Evolutionary conservation across 2,888 invertebrate species (phyloP).

Genomic region (Junonia oenone): DNA sequence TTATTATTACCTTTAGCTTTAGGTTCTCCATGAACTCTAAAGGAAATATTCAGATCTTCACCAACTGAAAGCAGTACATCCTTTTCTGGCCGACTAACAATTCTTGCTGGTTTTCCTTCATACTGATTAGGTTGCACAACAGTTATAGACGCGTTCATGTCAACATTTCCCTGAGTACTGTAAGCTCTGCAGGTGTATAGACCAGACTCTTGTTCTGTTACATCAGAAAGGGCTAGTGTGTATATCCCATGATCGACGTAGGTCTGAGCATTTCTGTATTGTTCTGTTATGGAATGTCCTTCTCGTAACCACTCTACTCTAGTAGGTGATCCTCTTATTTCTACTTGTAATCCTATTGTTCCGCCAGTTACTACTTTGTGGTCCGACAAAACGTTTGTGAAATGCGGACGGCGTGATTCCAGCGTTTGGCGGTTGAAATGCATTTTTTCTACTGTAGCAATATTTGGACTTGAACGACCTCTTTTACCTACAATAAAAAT

Average conservation of each 20-base stretch:
- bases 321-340: conserved; percentile 85
- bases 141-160: conserved; percentile 86
- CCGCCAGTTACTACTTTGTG: conserved; percentile 87
- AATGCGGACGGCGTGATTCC: conserved; percentile 83
- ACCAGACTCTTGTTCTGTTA: conserved; percentile 85
- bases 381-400: conserved; percentile 84
- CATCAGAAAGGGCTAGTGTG: conserved; percentile 85
- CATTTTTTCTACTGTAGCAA: conserved; percentile 52
- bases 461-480: conserved; percentile 47
- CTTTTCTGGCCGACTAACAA: conserved; percentile 88
- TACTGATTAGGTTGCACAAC: conserved; percentile 81
- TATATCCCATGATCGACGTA: conserved; percentile 84
- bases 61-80: conserved; percentile 86
- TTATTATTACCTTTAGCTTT: conserved; percentile 92
- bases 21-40: conserved; percentile 89
- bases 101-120: conserved; percentile 88
- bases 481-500: conserved; percentile 48
- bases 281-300: conserved; percentile 77
- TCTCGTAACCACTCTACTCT: conserved; percentile 88
- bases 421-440: conserved; percentile 54
- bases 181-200: conserved; percentile 87
- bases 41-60: conserved; percentile 90
- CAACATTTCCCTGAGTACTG: conserved; percentile 85
- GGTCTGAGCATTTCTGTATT: conserved; percentile 82
- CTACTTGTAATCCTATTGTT: conserved; percentile 89